Evolutionary conservation across 2,888 invertebrate species (phyloP), one percentile per base, ranked within the genome.

Genomic region (Urechis unicinctus): DNA sequence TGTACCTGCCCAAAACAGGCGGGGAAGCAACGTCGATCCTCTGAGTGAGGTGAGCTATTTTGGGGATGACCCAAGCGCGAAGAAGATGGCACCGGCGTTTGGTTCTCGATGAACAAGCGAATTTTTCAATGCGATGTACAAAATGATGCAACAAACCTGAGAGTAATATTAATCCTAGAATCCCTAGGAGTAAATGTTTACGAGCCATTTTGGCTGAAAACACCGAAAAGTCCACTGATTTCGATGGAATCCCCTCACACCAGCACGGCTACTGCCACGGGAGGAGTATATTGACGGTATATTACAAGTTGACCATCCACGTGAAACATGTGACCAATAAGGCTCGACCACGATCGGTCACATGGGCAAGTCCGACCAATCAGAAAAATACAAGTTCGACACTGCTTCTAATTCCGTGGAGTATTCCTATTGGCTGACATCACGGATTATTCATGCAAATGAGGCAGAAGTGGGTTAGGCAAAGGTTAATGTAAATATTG

Each of bases 171-270:
- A 57, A 29, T 50, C 49, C 57, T 52, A 58, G 50, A 44, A 60
- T 26, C 30, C 57, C 57, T 58, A 60, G 57, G 53, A 58, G 53
- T 45, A 58, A 54, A 50, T 52, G 55, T 60, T 60, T 60, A 41
- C 57, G 49, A 60, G 57, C 55, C 57, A 58, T 60, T 25, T 41
- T 49, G 57, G 56, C 57, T 57, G 41, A 59, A 41, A 53, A 48
- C 51, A 26, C 44, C 59, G 59, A 57, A 59, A 57, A 45, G 6
- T 26, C 30, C 50, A 29, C 42, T 50, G 24, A 50, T 41, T 17
- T 9, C 9, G 9, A 13, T 17, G 9, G 36, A 36, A 9, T 36
- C 17, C 17, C 36, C n/a, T n/a, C n/a, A n/a, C n/a, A n/a, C n/a
- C n/a, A n/a, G n/a, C n/a, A n/a, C n/a, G n/a, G n/a, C n/a, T n/a